A percentile compares a stretch with the other conserved stretches of the same genome.
These are phyloP conservation scores for Sarcophaga peregrina DNA, from an alignment of 1,140 invertebrate species.

Conservation along the genomic window DNA sequence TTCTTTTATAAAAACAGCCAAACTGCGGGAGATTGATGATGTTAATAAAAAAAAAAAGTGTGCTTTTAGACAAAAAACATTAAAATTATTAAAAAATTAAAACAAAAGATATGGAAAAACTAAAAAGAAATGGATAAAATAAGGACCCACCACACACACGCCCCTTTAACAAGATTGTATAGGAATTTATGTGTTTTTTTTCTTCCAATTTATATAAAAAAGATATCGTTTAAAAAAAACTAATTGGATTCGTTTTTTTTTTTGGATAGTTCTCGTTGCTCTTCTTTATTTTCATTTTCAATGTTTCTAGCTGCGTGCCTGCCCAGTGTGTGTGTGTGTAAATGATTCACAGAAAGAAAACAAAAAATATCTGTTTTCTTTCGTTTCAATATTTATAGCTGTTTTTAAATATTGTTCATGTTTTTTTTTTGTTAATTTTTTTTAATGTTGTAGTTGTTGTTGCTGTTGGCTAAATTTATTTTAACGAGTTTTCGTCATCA, in stretches of 20 bases:
- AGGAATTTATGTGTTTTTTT: not conserved
- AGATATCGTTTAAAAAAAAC: not conserved
- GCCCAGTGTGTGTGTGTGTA: too few relatives aligned
- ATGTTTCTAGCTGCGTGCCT: too few relatives aligned
- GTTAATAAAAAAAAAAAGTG: not conserved
- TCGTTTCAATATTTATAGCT: too few relatives aligned
- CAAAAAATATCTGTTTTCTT: not conserved
- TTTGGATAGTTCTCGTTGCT: too few relatives aligned
- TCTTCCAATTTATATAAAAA: not conserved
- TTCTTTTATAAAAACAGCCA: not conserved
- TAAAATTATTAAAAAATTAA: too few relatives aligned
- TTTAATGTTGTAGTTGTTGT: not conserved
- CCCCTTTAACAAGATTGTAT: not conserved
- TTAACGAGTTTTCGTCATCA: slow-evolving; percentile 24
- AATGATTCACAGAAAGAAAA: not conserved
- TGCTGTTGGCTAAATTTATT: not conserved
- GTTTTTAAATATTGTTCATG: not conserved
- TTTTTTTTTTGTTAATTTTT: slow-evolving; percentile 2
- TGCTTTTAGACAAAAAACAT: too few relatives aligned
- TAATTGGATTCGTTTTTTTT: not conserved
- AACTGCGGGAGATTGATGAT: not conserved
- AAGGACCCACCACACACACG: too few relatives aligned
- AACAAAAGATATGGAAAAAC: too few relatives aligned
- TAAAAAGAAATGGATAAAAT: too few relatives aligned
- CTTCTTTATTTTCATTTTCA: not conserved